A percentile compares a stretch with the other conserved stretches of the same genome.
Evolutionary conservation across 2,797 vertebrate species (phyloP).

Genomic region (Pangasius djambal): DNA sequence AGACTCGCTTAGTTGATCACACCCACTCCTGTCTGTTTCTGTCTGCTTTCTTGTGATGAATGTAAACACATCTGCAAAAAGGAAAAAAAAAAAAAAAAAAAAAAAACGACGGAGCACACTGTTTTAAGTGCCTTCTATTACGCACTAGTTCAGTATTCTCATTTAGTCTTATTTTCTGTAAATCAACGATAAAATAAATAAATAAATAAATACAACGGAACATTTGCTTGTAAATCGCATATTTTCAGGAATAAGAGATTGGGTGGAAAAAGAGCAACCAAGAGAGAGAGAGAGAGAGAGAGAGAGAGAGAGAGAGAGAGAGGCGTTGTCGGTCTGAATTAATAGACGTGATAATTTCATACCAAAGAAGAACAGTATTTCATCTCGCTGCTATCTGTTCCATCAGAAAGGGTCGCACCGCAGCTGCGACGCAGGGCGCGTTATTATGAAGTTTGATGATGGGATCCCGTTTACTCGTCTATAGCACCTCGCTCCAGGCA

Average conservation of each 20-base stretch:
- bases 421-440: slow-evolving; percentile 91
- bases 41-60: slow-evolving; percentile 62
- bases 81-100: slow-evolving; percentile 23
- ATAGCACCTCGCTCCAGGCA: slow-evolving; percentile 85
- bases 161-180: slow-evolving; percentile 66
- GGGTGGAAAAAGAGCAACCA: not conserved
- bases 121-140: slow-evolving; percentile 32
- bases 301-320: slow-evolving; percentile 56
- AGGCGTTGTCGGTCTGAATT: slow-evolving; percentile 89
- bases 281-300: slow-evolving; percentile 43
- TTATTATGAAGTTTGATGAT: slow-evolving; percentile 95
- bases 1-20: slow-evolving; percentile 34
- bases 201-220: slow-evolving; percentile 67
- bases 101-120: slow-evolving; percentile 42
- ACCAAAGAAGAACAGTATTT: slow-evolving; percentile 90
- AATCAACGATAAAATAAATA: slow-evolving; percentile 67
- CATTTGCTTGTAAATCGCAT: slow-evolving; percentile 82
- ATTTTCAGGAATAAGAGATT: slow-evolving; percentile 77
- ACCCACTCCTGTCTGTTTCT: slow-evolving; percentile 56
- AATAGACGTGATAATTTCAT: slow-evolving; percentile 99
- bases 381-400: slow-evolving; percentile 87
- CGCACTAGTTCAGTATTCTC: slow-evolving; percentile 35
- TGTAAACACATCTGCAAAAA: slow-evolving; percentile 62
- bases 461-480: slow-evolving; percentile 80
- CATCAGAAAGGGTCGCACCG: slow-evolving; percentile 95